Evolutionary conservation across 2,797 vertebrate genomes (phyloP).

Genomic region (Bradypus variegatus): DNA sequence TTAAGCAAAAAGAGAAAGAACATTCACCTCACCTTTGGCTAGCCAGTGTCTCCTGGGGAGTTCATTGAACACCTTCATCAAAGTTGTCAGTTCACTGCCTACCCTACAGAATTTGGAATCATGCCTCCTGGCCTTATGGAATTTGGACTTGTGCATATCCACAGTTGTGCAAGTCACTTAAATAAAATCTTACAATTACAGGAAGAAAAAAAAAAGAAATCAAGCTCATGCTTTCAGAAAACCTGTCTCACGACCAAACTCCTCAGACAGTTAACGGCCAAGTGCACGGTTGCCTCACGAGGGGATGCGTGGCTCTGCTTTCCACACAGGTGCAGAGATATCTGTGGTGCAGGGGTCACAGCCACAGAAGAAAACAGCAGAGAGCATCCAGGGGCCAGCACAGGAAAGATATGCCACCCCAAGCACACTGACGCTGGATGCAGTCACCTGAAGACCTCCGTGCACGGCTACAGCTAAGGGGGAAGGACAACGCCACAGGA

Average conservation of each 20-base stretch:
- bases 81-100: no score
- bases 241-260: not conserved
- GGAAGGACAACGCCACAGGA: not conserved
- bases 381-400: not conserved
- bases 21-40: no score
- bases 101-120: no score
- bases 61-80: no score
- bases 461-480: fast-evolving
- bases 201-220: no score
- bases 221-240: conserved; percentile 6
- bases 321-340: conserved; percentile 45
- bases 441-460: fast-evolving
- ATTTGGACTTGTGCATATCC: no score
- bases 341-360: not conserved
- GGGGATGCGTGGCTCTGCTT: not conserved
- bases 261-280: not conserved
- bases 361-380: not conserved
- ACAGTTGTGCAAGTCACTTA: no score
- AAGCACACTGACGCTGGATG: no score
- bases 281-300: not conserved
- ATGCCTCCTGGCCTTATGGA: no score
- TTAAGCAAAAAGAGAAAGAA: no score
- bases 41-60: no score
- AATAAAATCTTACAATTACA: no score
- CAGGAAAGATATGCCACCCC: fast-evolving